phyloP scores from a whole-genome alignment of 2,797 vertebrate genomes.

The Gymnopithys bicolor region DNA sequence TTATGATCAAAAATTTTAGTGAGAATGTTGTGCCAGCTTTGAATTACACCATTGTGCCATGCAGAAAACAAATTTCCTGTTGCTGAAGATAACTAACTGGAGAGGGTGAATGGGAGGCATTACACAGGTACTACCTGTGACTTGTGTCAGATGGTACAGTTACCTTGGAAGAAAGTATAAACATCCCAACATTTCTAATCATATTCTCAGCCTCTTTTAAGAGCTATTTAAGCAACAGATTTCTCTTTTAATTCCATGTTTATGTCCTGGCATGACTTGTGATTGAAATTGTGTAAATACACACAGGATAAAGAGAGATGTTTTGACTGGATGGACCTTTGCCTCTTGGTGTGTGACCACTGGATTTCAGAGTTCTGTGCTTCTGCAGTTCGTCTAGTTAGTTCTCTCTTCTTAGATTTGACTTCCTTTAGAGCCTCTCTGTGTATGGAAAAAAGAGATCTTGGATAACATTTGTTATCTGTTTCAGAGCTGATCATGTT shows the following conservation, averaged over 20 bases:
- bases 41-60: background rate
- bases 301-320: background rate
- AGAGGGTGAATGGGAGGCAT: background rate
- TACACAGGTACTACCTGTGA: rapidly evolving
- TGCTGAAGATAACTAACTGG: background rate
- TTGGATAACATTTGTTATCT: background rate
- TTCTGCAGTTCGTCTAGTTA: background rate
- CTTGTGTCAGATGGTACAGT: background rate
- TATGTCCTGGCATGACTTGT: background rate
- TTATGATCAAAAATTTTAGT: background rate
- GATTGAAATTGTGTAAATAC: background rate
- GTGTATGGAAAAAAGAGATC: background rate
- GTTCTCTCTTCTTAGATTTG: background rate
- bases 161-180: background rate
- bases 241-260: background rate
- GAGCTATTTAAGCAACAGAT: background rate
- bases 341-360: background rate
- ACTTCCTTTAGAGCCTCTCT: background rate
- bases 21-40: background rate
- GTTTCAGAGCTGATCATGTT: background rate
- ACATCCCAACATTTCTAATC: background rate
- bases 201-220: background rate
- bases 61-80: background rate
- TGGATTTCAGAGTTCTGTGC: background rate
- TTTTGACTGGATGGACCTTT: background rate